Evolutionary conservation across 2,113 vertebrate genomes (phyloP), one percentile per base, ranked within the genome.

Genomic region (Forbesichthys papilliferus): DNA sequence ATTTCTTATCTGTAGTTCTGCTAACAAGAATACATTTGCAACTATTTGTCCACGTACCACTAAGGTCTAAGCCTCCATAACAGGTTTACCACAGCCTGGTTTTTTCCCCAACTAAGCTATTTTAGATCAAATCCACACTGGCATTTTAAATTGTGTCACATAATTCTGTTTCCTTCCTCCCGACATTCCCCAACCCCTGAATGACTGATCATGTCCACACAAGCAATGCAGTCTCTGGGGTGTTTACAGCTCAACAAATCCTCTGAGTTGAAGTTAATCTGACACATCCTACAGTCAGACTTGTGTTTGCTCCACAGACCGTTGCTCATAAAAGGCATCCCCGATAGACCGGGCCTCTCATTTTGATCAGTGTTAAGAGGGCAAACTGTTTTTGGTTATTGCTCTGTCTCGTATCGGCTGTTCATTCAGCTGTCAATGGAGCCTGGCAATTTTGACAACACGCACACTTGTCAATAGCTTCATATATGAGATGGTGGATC

Each of bases 261-360:
- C 85, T 83, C 80, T 65, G 66, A 84, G 65, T 83, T 89, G 87
- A 86, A 88, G 88, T 88, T 91, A 90, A 91, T 89, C 87, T 88
- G 90, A 90, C 88, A 88, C 78, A 88, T 89, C 86, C 86, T 75
- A 77, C 84, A 80, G 75, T 80, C 78, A 76, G 77, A 80, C 85
- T 86, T 61, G 71, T 87, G 83, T 85, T 87, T 83, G 77, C 78
- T 86, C 88, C 86, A 84, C 82, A 85, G 81, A 88, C 81, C 87
- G 82, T 76, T 58, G 82, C 86, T 90, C 86, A 79, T 88, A 82
- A 89, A 79, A 71, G 71, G 57, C 66, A 18, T 48, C 81, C 87
- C 84, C 87, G 58, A 49, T 83, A 81, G 82, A 74, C 77, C 33
- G 14, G 61, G 64, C 42, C 64, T 79, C 69, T 83, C 78, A 72